Base-by-base conservation (phyloP, 2,888 invertebrate species). In the Patella depressa region DNA sequence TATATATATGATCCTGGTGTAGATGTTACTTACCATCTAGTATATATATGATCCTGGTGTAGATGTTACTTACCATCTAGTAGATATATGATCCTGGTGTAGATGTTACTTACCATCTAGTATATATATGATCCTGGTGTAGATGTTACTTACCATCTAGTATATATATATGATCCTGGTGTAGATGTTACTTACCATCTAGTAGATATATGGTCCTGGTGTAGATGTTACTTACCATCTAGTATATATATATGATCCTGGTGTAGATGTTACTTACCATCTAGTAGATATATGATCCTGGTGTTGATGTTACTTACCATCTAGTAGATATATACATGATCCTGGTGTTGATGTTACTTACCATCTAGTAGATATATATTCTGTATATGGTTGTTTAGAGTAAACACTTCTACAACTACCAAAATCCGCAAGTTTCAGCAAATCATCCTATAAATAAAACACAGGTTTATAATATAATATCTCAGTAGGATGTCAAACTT, bases 321-420 rank as follows among this genome's bases (percentile, higher is more conserved):
- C 34, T 3, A 34, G 34, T 95, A 2, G 95, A 94, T 2, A 34
- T 34, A 34, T 34, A 34, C 5, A 34, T 34, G 34, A 34, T 34
- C 34, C 34, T 45, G 45, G 45, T 45, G 45, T 45, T 45, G 1
- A 45, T 45, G 45, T 45, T 65, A 65, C 83, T 89, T 93, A 95
- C 95, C 95, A 95, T 85, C 95, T 90, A 3, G 95, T 95, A 2
- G 95, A 94, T 81, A 95, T 94, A 87, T 95, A 95, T 85, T 94
- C 94, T 12, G 95, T 94, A 87, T 94, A 94, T 0, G 95, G 95
- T 59, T 93, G 94, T 80, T 92, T 92, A 70, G 94, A 93, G 86
- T 93, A 93, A 74, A 94, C 92, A 69, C 93, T 94, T 81, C 94
- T 91, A 80, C 94, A 93, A 1, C 94, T 94, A 54, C 94, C 94